These are phyloP conservation scores for Carpatolechia fugitivella DNA, from an alignment of 2,888 invertebrate genomes.

Conservation along the genomic window DNA sequence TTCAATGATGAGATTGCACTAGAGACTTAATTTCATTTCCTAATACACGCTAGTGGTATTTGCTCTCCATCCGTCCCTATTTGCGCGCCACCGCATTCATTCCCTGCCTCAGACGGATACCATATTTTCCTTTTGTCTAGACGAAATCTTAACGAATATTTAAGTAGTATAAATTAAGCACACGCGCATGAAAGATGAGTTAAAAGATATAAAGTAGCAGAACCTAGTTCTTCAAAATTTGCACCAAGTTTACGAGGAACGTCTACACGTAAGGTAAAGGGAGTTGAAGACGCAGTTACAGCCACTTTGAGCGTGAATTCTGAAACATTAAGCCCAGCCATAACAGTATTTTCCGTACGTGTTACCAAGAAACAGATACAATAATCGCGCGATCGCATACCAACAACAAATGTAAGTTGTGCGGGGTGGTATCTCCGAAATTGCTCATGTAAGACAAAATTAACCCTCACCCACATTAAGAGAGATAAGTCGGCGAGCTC, in stretches of 20 bases:
- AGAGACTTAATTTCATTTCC: slow-evolving; percentile 74
- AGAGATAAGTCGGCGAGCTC: slow-evolving; percentile 78
- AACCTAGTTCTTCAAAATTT: neutral
- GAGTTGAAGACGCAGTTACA: neutral
- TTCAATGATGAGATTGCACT: slow-evolving; percentile 51
- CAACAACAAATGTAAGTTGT: slow-evolving; percentile 57
- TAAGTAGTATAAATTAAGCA: slow-evolving; percentile 47
- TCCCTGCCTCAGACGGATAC: slow-evolving; percentile 58
- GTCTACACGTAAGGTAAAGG: neutral
- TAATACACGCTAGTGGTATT: slow-evolving; percentile 66
- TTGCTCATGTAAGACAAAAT: slow-evolving; percentile 78
- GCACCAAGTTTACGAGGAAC: too few species aligned
- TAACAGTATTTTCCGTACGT: slow-evolving; percentile 11
- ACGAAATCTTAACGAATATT: slow-evolving; percentile 77
- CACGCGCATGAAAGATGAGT: slow-evolving; percentile 11
- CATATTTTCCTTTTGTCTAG: slow-evolving; percentile 79
- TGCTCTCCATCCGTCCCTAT: slow-evolving; percentile 66
- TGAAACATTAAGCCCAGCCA: neutral
- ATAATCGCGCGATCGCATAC: slow-evolving; percentile 33
- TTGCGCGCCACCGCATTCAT: slow-evolving; percentile 67
- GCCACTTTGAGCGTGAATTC: neutral
- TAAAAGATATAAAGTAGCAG: slow-evolving; percentile 17
- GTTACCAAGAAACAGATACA: slow-evolving; percentile 34
- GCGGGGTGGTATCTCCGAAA: slow-evolving; percentile 66
- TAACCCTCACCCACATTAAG: slow-evolving; percentile 78